Base-by-base conservation (phyloP, 2,888 invertebrate species). In the Stegana nigrithorax region DNA sequence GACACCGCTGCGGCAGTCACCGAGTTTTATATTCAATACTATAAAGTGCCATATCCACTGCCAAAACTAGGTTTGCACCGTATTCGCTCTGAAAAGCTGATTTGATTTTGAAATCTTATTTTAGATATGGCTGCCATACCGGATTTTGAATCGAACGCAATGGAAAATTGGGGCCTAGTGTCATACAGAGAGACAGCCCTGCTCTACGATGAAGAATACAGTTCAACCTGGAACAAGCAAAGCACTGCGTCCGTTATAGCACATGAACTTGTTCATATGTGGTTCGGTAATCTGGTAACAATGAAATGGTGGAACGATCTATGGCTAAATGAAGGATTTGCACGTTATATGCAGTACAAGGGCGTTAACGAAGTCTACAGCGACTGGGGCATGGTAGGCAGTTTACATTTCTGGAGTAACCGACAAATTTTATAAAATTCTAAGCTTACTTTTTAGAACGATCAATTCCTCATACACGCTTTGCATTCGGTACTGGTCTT, bases 161-260 rank as follows among this genome's bases (percentile, higher is more conserved):
- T 97, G 90, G 98, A 97, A 93, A 97, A 86, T 95, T 98, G 98
- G 98, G 89, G 89, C 1, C 86, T 98, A 32, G 92, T 98, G 1
- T 97, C 97, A 0, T 98, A 92, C 84, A 88, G 96, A 67, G 96
- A 97, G 86, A 91, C 92, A 0, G 89, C 91, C 59, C 88, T 98
- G 62, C 88, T 98, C 0, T 94, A 92, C 70, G 92, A 95, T 73
- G 85, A 88, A 8, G 84, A 86, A 0, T 90, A 90, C 7, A 93
- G 93, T 39, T 93, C 95, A 0, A 89, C 92, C 0, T 81, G 83
- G n/a, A 93, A 94, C 79, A 91, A 92, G 80, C 91, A 94, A 73
- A 87, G 88, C 65, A 92, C 95, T 1, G 93, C 94, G 4, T 87
- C 89, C 23, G 93, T 95, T 0, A 89, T 98, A 26, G 92, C 95